Evolutionary conservation across 2,797 vertebrate genomes (phyloP).

Genomic region (Propithecus deckenii): DNA sequence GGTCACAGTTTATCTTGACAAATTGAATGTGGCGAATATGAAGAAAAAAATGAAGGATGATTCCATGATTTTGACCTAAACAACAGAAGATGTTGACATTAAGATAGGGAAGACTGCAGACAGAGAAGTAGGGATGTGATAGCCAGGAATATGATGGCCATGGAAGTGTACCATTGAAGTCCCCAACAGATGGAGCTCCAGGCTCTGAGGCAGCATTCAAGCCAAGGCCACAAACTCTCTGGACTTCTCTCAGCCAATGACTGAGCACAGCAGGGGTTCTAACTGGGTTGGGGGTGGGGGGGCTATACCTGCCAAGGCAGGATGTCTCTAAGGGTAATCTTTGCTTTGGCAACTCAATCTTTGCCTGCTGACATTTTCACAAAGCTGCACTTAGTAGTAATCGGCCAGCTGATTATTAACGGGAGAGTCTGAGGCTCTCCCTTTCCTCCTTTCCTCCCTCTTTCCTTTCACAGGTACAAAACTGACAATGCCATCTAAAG

Average conservation of each 20-base stretch:
- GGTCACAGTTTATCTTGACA: not conserved
- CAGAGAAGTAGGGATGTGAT: not conserved
- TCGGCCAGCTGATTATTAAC: no score
- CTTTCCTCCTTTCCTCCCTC: not conserved
- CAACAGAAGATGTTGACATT: not conserved
- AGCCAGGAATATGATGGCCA: not conserved
- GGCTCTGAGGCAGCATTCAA: not conserved
- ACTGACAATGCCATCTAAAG: not conserved
- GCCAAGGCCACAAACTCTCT: not conserved
- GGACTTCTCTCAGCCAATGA: not conserved
- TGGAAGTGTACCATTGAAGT: not conserved
- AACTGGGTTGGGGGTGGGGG: not conserved
- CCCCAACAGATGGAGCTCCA: not conserved
- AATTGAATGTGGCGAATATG: not conserved
- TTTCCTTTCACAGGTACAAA: not conserved
- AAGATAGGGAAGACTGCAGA: not conserved
- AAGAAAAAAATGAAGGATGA: not conserved
- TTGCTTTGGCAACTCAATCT: not conserved
- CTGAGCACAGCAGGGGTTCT: not conserved
- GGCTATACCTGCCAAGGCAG: not conserved
- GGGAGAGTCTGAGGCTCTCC: not conserved
- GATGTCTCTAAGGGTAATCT: not conserved
- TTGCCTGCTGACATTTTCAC: not conserved
- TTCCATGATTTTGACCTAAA: not conserved
- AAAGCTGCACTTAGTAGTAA: not conserved